A percentile compares a stretch with the other conserved stretches of the same genome.
Conservation (phyloP, 2,797 vertebrate species). For the Hoplostethus atlanticus region DNA sequence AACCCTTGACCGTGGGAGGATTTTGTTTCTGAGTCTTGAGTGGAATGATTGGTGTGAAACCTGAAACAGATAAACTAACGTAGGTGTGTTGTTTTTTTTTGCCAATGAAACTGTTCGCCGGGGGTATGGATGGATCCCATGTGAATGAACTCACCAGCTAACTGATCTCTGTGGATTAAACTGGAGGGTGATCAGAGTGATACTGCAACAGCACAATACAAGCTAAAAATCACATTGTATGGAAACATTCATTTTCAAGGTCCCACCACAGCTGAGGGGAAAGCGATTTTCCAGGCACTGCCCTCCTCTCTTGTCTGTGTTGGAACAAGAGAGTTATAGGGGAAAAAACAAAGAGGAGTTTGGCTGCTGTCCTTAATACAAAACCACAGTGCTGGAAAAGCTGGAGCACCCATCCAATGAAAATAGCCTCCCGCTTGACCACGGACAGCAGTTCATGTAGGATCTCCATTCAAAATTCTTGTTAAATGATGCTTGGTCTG, state of each 20-base stretch:
- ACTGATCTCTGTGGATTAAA: conserved; percentile 15
- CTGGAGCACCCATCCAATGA: conserved; percentile 60
- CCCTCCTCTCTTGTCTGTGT: conserved; percentile 60
- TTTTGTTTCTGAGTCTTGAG: conserved; percentile 15
- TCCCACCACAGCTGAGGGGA: conserved; percentile 51
- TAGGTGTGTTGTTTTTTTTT: background rate
- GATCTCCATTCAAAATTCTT: conserved; percentile 63
- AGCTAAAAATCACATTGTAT: conserved; percentile 36
- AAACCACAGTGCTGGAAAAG: conserved; percentile 71
- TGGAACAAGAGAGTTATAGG: conserved; percentile 61
- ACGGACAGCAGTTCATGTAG: conserved; percentile 53
- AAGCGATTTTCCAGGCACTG: conserved; percentile 64
- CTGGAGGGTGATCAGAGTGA: conserved; percentile 9
- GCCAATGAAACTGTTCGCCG: conserved; percentile 1
- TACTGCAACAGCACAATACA: conserved; percentile 25
- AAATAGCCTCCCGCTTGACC: conserved; percentile 60
- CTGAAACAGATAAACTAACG: conserved; percentile 23
- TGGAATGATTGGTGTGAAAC: conserved; percentile 18
- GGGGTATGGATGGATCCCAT: conserved; percentile 2
- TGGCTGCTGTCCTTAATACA: conserved; percentile 63
- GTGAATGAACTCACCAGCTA: background rate
- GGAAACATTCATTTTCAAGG: conserved; percentile 60
- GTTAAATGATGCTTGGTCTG: conserved; percentile 65
- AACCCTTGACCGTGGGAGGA: background rate
- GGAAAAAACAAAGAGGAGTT: conserved; percentile 63